phyloP scores from a whole-genome alignment of 2,113 vertebrate genomes.

The Sprattus sprattus region DNA sequence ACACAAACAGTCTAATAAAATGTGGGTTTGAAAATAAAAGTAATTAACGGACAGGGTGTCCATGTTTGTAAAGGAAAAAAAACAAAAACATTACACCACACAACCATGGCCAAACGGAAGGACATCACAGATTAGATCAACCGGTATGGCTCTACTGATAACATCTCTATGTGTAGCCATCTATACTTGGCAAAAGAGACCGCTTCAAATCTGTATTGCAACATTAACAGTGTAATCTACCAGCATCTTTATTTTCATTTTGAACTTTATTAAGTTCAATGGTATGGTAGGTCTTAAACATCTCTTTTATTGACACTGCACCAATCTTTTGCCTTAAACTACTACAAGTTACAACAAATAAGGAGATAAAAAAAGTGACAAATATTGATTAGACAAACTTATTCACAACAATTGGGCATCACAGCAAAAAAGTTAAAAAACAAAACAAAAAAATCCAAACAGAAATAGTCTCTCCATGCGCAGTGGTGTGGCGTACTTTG shows the following conservation, averaged over 20 bases:
- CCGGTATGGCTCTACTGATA: background rate
- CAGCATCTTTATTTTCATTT: background rate
- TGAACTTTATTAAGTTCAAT: background rate
- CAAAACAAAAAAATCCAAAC: constrained; percentile 41
- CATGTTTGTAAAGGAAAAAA: background rate
- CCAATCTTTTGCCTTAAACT: background rate
- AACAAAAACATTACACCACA: background rate
- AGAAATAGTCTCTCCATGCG: constrained; percentile 49
- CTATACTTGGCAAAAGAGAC: background rate
- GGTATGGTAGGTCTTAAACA: background rate
- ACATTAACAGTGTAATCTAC: background rate
- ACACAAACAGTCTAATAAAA: background rate
- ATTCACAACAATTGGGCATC: background rate
- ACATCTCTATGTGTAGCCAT: background rate
- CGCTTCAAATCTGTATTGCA: background rate
- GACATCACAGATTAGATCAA: background rate
- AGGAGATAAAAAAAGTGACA: constrained; percentile 15
- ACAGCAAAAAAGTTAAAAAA: background rate
- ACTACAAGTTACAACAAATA: constrained; percentile 1
- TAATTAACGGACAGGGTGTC: background rate
- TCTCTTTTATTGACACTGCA: background rate
- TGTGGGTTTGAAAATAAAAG: background rate
- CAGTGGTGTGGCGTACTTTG: constrained; percentile 66
- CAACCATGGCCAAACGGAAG: background rate
- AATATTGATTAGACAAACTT: background rate